Evolutionary conservation across 1,140 invertebrate species (phyloP), one percentile per base, ranked within the genome.

Genomic region (Penaeus chinensis): DNA sequence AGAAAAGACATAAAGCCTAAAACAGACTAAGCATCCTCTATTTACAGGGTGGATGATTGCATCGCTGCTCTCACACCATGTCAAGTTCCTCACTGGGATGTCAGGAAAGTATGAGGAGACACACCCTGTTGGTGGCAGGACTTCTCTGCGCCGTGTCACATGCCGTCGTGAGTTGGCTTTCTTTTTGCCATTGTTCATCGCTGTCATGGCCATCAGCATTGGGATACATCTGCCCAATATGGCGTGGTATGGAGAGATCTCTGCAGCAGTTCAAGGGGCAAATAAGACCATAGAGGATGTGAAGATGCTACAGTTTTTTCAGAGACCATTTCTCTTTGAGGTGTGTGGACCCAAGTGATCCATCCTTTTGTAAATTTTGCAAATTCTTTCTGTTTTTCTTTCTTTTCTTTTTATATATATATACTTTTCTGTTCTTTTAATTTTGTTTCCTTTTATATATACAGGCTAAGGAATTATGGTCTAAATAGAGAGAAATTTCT

Each of bases 41-140:
- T 37, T 20, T 19, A 11, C 77, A 86, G 84, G 63, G 20, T 86
- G 84, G 84, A 86, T 86, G 84, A n/a, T 80, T 18, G 79, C 84
- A 19, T 80, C 76, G 1, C 77, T 86, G 63, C 84, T 86, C 3
- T 79, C 84, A 19, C 84, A 65, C 84, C 47, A 20, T 22, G 84
- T 86, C 27, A 69, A 24, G 7, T 20, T 86, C 11, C 62, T 86
- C 27, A 81, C 84, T 22, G 84, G 84, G 20, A 54, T 86, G 18
- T 80, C 84, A 19, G 84, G 84, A 37, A 86, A 86, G 77, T 86
- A 80, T 24, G 77, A 86, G 37, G 84, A 86, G 42, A 81, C 84
- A 22, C 77, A 54, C 19, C 84, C 84, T 32, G 24, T 54, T 32
- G 76, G 27, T 32, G 63, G 65, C 65, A 42, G 32, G 22, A 27